phyloP scores from a whole-genome alignment of 1,140 invertebrate genomes.

The Ooceraea biroi region DNA sequence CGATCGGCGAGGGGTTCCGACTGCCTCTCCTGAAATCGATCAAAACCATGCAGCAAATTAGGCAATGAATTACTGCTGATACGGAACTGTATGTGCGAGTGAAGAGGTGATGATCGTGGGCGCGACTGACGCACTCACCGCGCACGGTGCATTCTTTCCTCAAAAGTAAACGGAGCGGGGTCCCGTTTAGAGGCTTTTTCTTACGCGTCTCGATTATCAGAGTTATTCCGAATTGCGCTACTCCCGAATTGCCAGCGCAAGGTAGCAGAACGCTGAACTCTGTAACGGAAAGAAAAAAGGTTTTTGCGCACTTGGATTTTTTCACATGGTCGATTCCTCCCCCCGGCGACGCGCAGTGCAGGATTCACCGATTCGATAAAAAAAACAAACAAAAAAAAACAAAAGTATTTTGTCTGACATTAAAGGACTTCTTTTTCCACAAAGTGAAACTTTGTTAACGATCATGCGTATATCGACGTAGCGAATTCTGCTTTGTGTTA shows the following conservation, averaged over 20 bases:
- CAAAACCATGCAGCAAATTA: conserved; percentile 72
- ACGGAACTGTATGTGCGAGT: conserved; percentile 85
- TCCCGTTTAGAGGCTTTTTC: conserved; percentile 93
- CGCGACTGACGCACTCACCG: conserved; percentile 89
- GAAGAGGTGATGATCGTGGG: conserved; percentile 83
- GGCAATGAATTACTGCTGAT: conserved; percentile 83
- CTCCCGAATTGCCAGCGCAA: conserved; percentile 95
- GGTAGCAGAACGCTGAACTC: conserved; percentile 97
- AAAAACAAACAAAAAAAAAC: neutral
- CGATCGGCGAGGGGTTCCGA: conserved; percentile 58
- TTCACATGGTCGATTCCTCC: neutral
- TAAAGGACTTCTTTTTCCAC: too few relatives aligned
- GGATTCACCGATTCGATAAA: neutral
- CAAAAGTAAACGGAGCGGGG: conserved; percentile 94
- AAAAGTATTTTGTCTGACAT: neutral
- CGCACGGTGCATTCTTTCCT: conserved; percentile 97
- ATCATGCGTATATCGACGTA: too few relatives aligned
- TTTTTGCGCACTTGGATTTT: neutral
- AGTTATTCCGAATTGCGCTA: conserved; percentile 95
- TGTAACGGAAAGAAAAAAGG: conserved; percentile 83
- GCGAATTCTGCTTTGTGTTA: too few relatives aligned
- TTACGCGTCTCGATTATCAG: conserved; percentile 93
- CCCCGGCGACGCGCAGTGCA: neutral
- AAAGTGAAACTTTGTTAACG: neutral
- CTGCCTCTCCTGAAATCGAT: conserved; percentile 28